These are phyloP conservation scores for Agriopis marginaria DNA, from an alignment of 2,888 invertebrate species.

Conservation along the genomic window DNA sequence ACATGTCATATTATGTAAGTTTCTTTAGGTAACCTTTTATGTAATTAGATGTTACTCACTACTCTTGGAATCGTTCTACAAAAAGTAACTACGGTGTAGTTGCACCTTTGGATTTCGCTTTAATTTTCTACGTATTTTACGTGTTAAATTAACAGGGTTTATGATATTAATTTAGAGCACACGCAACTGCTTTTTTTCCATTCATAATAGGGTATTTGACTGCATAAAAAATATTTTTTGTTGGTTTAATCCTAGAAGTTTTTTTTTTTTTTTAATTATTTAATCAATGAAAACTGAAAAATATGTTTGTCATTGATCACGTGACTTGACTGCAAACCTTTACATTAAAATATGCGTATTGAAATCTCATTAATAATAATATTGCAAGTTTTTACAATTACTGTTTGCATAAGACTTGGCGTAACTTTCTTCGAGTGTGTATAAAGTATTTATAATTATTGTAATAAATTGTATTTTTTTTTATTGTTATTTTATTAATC, in stretches of 20 bases:
- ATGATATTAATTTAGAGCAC: background rate
- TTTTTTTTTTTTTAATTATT: no score
- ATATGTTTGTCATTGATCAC: no score
- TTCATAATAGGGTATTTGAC: no score
- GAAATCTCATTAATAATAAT: background rate
- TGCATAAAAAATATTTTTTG: no score
- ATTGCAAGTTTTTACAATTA: background rate
- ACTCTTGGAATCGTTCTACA: background rate
- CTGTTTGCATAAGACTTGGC: background rate
- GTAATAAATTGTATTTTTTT: constrained; percentile 22
- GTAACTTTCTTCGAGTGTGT: constrained; percentile 11
- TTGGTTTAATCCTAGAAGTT: no score
- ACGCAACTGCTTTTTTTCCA: background rate
- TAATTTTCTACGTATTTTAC: background rate
- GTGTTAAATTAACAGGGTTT: background rate
- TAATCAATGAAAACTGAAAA: no score
- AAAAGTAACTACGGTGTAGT: background rate
- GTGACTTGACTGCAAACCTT: no score
- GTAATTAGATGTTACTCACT: background rate
- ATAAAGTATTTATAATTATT: constrained; percentile 24
- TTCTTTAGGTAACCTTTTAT: background rate
- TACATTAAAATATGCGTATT: background rate
- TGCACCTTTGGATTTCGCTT: background rate
- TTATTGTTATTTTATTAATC: background rate
- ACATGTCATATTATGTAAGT: background rate